Conservation (phyloP, 1,140 invertebrate species). For the Trichonephila clavipes region DNA sequence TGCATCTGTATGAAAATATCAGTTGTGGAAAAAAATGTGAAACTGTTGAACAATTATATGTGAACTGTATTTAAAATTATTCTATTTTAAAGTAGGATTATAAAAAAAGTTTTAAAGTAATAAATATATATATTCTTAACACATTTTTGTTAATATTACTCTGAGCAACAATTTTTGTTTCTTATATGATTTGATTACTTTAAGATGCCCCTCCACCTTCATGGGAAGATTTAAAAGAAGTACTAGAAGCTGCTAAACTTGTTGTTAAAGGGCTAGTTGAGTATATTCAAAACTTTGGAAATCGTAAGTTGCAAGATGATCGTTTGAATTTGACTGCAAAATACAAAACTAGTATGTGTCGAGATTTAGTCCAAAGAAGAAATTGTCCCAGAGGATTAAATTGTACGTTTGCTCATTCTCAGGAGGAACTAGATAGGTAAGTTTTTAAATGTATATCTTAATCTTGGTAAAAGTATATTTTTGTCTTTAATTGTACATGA, state of each 20-base stretch:
- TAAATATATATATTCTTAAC: too few species aligned
- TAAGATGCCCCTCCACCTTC: constrained; percentile 85
- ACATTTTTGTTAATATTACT: too few species aligned
- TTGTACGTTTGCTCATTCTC: constrained; percentile 95
- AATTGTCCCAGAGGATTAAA: constrained; percentile 91
- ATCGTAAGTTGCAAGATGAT: constrained; percentile 80
- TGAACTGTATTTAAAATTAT: too few species aligned
- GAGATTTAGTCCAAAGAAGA: constrained; percentile 89
- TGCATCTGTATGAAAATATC: too few species aligned
- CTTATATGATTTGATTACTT: too few species aligned
- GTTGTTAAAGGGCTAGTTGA: constrained; percentile 92
- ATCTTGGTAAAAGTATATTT: constrained; percentile 23
- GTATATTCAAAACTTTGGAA: constrained; percentile 87
- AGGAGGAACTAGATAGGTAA: constrained; percentile 92
- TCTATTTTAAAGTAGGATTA: too few species aligned
- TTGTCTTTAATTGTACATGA: neutral
- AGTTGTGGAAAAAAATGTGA: too few species aligned
- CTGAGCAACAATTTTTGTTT: too few species aligned
- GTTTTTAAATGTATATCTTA: constrained; percentile 81
- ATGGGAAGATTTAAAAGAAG: constrained; percentile 84
- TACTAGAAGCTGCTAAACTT: constrained; percentile 89
- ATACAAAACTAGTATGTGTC: constrained; percentile 95
- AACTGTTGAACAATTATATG: too few species aligned
- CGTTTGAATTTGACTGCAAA: constrained; percentile 86
- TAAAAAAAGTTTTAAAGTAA: too few species aligned